phyloP scores from a whole-genome alignment of 2,113 vertebrate genomes.

The Damaliscus lunatus region DNA sequence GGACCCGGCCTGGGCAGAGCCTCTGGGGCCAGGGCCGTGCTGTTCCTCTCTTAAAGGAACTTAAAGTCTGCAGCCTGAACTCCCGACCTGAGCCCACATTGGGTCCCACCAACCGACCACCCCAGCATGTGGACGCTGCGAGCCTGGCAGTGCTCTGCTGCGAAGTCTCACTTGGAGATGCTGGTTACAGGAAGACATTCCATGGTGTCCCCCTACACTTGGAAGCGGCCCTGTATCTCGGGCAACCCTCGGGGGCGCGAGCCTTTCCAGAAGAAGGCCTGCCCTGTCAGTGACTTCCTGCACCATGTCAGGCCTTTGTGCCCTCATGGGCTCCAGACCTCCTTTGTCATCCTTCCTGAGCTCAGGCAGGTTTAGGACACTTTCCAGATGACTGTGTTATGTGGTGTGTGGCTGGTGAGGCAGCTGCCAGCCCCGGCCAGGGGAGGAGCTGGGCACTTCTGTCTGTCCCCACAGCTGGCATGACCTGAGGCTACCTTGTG shows the following conservation, averaged over 20 bases:
- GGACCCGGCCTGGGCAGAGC: accelerated
- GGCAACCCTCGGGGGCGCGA: accelerated
- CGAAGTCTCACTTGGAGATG: accelerated
- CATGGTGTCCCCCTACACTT: accelerated
- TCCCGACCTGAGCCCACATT: accelerated
- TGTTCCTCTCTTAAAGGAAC: not conserved
- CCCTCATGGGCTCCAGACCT: not conserved
- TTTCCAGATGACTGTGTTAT: not conserved
- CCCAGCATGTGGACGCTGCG: accelerated
- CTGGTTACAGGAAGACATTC: not conserved
- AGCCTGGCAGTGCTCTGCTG: not conserved
- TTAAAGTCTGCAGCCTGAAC: accelerated
- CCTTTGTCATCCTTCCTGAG: not conserved
- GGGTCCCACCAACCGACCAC: accelerated
- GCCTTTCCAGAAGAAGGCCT: not conserved
- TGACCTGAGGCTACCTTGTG: not conserved
- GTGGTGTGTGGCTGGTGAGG: accelerated
- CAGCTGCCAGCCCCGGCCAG: accelerated
- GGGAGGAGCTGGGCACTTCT: not conserved
- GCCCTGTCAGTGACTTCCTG: accelerated
- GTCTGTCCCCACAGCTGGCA: not conserved
- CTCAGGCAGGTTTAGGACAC: not conserved
- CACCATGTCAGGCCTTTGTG: not conserved
- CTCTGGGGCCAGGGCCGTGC: not conserved
- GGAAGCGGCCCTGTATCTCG: not conserved